These are phyloP conservation scores for Wasmannia auropunctata DNA, from an alignment of 1,140 invertebrate genomes.

Conservation along the genomic window DNA sequence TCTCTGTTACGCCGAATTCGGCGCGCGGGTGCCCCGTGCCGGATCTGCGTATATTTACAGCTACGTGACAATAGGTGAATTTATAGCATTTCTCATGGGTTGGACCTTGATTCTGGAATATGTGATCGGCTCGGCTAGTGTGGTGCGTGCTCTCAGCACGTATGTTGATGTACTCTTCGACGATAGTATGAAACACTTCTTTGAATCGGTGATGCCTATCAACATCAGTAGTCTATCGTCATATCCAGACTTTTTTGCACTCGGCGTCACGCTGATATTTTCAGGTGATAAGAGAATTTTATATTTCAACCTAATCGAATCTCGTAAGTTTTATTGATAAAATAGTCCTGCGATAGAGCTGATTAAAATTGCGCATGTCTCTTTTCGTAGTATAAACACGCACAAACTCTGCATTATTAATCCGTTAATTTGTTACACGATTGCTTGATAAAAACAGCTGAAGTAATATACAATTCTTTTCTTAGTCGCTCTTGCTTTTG, in stretches of 20 bases:
- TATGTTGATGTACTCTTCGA: constrained; percentile 90
- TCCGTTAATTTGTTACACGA: neutral
- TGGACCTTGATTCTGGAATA: constrained; percentile 97
- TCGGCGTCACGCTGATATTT: constrained; percentile 86
- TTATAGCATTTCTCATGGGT: constrained; percentile 92
- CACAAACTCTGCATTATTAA: neutral
- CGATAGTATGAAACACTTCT: constrained; percentile 87
- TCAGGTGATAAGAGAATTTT: constrained; percentile 81
- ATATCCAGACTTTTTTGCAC: constrained; percentile 90
- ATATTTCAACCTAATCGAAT: neutral
- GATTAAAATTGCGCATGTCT: neutral
- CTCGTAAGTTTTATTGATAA: neutral
- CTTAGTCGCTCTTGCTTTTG: constrained; percentile 86
- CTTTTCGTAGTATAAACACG: neutral
- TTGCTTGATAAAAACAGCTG: neutral
- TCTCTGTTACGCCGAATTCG: constrained; percentile 95
- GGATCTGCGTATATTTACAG: constrained; percentile 96
- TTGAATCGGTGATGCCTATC: constrained; percentile 87
- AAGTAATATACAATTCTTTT: constrained; percentile 21
- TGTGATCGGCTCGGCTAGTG: constrained; percentile 93
- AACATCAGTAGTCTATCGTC: constrained; percentile 86
- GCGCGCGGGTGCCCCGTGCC: constrained; percentile 93
- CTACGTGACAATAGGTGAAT: constrained; percentile 95
- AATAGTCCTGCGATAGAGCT: neutral
- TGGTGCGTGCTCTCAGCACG: constrained; percentile 90